A percentile compares a stretch with the other conserved stretches of the same genome.
Conservation (phyloP, 2,888 invertebrate species). For the Synergus umbraculus region DNA sequence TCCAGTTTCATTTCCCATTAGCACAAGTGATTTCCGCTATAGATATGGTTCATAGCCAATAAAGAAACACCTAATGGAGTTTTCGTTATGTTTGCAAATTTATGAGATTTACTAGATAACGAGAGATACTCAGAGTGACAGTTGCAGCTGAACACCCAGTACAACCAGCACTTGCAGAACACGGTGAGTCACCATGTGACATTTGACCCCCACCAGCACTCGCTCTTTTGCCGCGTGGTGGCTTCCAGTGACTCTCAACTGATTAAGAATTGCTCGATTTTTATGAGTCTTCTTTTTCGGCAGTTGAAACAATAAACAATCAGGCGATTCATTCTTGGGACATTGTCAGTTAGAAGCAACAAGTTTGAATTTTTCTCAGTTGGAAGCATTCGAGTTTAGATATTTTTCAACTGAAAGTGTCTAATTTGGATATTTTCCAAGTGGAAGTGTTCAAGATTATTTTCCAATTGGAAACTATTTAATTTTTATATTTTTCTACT, state of each 20-base stretch:
- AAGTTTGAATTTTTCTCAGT: too few relatives aligned
- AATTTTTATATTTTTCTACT: too few relatives aligned
- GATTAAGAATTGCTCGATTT: background rate
- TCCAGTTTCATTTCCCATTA: background rate
- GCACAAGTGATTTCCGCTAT: background rate
- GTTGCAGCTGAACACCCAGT: background rate
- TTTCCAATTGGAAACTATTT: too few relatives aligned
- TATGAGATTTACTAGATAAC: background rate
- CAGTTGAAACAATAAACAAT: background rate
- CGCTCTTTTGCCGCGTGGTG: constrained; percentile 12
- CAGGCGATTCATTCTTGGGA: too few relatives aligned
- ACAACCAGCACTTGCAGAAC: constrained; percentile 23
- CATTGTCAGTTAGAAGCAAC: too few relatives aligned
- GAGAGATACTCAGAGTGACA: constrained; percentile 24
- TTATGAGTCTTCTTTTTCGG: background rate
- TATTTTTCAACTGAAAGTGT: too few relatives aligned
- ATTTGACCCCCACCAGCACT: constrained; percentile 32
- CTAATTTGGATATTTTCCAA: too few relatives aligned
- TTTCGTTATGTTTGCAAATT: constrained; percentile 24
- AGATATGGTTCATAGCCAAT: constrained; percentile 31
- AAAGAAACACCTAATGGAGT: constrained; percentile 23
- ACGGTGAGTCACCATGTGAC: constrained; percentile 35
- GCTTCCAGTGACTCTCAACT: constrained; percentile 20
- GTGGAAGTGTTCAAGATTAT: too few relatives aligned
- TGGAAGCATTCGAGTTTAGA: too few relatives aligned